Percentiles rank a stretch among this genome's conserved stretches.
Conservation (phyloP, 2,888 invertebrate species). For the Nyleta sp. region DNA sequence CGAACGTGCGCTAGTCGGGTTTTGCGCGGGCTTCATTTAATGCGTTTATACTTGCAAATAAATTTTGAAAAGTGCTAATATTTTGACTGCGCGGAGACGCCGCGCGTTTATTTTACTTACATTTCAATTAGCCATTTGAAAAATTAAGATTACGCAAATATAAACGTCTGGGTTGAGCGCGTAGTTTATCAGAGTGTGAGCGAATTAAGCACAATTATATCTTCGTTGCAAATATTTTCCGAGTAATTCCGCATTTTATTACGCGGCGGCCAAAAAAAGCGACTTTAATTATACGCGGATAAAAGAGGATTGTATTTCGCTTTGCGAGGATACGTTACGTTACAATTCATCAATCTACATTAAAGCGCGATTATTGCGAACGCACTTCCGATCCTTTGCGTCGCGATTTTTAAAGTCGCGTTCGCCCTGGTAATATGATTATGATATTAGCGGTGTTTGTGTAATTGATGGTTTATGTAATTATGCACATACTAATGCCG, state of each 20-base stretch:
- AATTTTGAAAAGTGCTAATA: constrained; percentile 13
- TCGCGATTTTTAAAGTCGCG: not conserved
- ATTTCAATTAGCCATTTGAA: not conserved
- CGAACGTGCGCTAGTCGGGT: constrained; percentile 1
- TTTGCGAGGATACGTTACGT: no score
- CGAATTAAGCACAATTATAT: no score
- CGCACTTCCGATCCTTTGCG: not conserved
- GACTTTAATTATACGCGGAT: no score
- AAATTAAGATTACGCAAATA: not conserved
- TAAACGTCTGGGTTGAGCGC: no score
- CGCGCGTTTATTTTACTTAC: no score
- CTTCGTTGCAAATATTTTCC: no score
- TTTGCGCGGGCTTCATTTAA: constrained; percentile 11
- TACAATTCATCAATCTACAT: no score
- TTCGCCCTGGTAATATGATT: not conserved
- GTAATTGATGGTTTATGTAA: not conserved
- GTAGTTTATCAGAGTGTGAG: no score
- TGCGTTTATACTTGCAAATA: constrained; percentile 17
- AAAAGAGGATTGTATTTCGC: no score
- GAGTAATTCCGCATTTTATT: no score
- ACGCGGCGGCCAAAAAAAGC: no score
- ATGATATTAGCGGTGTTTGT: not conserved
- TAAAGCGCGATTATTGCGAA: no score
- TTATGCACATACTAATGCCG: constrained; percentile 3
- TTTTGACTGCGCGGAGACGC: not conserved